Conservation (phyloP, 2,888 invertebrate species). For the Dryomyza anilis region DNA sequence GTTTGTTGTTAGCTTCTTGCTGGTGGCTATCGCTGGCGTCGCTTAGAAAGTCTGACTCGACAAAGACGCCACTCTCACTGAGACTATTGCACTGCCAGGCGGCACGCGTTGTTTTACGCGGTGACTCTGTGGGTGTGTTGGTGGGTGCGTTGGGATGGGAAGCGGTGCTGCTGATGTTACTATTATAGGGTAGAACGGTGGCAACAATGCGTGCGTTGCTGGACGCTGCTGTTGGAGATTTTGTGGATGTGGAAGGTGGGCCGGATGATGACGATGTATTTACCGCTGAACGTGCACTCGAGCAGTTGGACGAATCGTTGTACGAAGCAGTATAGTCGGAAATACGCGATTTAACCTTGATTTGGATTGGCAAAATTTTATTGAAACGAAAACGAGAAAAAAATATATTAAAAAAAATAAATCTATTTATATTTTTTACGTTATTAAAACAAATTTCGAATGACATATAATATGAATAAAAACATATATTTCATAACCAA, state of each 20-base stretch:
- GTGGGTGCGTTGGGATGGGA: constrained; percentile 39
- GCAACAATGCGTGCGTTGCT: constrained; percentile 64
- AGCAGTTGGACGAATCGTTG: constrained; percentile 39
- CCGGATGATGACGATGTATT: constrained; percentile 27
- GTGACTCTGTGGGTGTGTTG: constrained; percentile 61
- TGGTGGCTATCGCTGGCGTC: constrained; percentile 42
- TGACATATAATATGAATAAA: not conserved
- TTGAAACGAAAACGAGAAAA: constrained; percentile 23
- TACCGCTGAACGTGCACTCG: constrained; percentile 43
- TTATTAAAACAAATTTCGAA: constrained; percentile 10
- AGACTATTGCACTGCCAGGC: constrained; percentile 63
- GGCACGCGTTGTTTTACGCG: constrained; percentile 40
- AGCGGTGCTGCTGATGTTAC: constrained; percentile 25
- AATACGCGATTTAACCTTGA: constrained; percentile 50
- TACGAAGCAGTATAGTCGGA: constrained; percentile 48
- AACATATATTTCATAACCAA: too few relatives aligned
- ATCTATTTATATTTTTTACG: not conserved
- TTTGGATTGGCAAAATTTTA: constrained; percentile 22
- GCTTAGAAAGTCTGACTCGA: constrained; percentile 64
- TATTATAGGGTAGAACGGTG: constrained; percentile 68
- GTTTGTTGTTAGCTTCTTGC: constrained; percentile 28
- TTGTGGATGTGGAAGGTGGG: constrained; percentile 16
- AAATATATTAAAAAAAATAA: constrained; percentile 23
- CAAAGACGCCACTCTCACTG: constrained; percentile 78
- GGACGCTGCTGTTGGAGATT: constrained; percentile 15